Base-by-base conservation (phyloP, 2,113 vertebrate genomes). In the Xiphias gladius region DNA sequence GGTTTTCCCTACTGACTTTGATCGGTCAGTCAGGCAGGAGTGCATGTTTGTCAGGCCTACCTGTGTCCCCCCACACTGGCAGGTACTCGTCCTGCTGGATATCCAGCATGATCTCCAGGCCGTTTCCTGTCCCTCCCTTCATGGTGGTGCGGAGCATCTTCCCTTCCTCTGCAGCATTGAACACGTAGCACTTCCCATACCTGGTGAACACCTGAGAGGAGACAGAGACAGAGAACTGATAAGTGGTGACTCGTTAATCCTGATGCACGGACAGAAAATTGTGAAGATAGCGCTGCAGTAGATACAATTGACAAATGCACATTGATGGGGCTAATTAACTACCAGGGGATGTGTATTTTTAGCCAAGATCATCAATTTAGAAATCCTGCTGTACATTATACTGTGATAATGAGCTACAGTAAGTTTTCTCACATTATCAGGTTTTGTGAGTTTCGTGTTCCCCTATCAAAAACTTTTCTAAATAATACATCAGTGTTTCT, bases 101-200 rank as follows among this genome's bases (percentile, higher is more conserved):
- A 94, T 99, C 98, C 88, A 99, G 91, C 98, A 99, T 99, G 94
- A 99, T 98, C 94, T 99, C 98, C 90, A 99, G 91, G 9, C 98
- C 98, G 41, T 99, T 99, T 77, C 98, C 98, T 19, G 98, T 99
- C 5, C 98, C 98, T 26, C 98, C 98, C 89, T 99, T 99, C 93
- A 99, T 97, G 0, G 98, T 99, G 80, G 97, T 99, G 84, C 97
- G 97, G 64, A 99, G 96, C 68, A 96, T 96, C 80, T 97, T 96
- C 52, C 98, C 98, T 55, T 99, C 98, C 92, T 99, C 97, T 62
- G 96, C 98, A 67, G 97, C 98, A 87, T 99, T 99, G 92, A 99
- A 99, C 97, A 97, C 97, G 95, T 99, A 99, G 93, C 98, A 99
- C 93, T 99, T 99, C 80, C 98, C 98, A 28, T 99, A 99, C 85